phyloP scores from a whole-genome alignment of 2,888 invertebrate genomes.

The Saturnia japonica region DNA sequence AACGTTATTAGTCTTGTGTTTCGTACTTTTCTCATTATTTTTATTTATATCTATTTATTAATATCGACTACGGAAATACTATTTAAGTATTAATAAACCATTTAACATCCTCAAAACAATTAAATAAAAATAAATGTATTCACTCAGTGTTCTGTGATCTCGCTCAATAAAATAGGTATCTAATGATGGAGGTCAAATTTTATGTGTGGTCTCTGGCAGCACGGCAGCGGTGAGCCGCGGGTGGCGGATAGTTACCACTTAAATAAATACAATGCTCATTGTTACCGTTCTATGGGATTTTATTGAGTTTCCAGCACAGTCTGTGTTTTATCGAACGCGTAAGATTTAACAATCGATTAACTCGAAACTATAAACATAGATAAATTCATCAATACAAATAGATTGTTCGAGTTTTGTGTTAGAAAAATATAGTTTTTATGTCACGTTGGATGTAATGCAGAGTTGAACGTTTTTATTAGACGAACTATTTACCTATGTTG shows the following conservation, averaged over 20 bases:
- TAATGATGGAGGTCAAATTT: conserved; percentile 48
- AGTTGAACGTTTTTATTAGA: conserved; percentile 28
- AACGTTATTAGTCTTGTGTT: too few relatives aligned
- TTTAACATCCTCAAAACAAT: conserved; percentile 28
- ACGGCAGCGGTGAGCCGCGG: conserved; percentile 43
- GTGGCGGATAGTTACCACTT: conserved; percentile 66
- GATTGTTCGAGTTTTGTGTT: conserved; percentile 35
- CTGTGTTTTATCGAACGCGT: conserved; percentile 64
- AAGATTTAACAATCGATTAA: conserved; percentile 59
- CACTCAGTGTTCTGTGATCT: conserved; percentile 25
- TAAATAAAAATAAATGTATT: conserved; percentile 31
- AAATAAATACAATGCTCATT: conserved; percentile 70
- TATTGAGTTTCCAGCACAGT: conserved; percentile 67
- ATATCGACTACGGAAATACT: background rate
- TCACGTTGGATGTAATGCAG: conserved; percentile 29
- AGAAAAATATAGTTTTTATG: conserved; percentile 41
- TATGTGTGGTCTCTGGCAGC: conserved; percentile 65
- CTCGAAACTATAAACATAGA: conserved; percentile 67
- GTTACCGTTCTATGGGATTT: conserved; percentile 61
- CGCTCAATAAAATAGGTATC: conserved; percentile 34
- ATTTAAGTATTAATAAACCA: conserved; percentile 5
- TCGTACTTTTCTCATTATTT: too few relatives aligned
- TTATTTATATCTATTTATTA: too few relatives aligned
- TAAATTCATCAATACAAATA: conserved; percentile 73
- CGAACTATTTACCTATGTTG: conserved; percentile 5